Conservation (phyloP, 2,113 vertebrate genomes). For the Mola mola region DNA sequence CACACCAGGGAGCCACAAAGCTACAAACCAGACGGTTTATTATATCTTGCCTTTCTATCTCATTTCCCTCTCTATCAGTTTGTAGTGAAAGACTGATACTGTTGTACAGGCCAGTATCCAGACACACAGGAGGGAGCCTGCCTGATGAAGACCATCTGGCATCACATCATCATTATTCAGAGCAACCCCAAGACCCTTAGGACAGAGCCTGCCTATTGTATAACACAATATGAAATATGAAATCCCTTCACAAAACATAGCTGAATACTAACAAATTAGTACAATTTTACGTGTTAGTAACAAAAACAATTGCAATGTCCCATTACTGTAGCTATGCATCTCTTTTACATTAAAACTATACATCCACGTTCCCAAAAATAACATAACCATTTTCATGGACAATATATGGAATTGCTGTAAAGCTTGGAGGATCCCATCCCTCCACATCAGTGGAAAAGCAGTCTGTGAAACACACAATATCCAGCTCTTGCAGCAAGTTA, state of each 20-base stretch:
- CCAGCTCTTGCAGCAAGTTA: too few relatives aligned
- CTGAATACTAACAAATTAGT: neutral
- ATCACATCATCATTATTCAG: constrained; percentile 70
- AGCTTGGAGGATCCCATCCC: neutral
- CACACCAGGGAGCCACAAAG: constrained; percentile 9
- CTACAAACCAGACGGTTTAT: constrained; percentile 25
- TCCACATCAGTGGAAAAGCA: neutral
- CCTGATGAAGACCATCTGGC: constrained; percentile 71
- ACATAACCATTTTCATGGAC: too few relatives aligned
- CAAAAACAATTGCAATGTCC: neutral
- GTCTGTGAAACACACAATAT: too few relatives aligned
- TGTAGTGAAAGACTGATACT: constrained; percentile 62
- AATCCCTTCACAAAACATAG: constrained; percentile 32
- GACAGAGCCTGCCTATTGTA: constrained; percentile 51
- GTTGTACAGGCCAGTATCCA: constrained; percentile 57
- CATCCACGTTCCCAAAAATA: too few relatives aligned
- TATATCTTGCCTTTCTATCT: constrained; percentile 41
- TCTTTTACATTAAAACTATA: too few relatives aligned
- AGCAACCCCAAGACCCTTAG: constrained; percentile 49
- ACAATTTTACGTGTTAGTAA: neutral
- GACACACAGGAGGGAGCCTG: constrained; percentile 43
- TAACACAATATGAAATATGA: constrained; percentile 30
- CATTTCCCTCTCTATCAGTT: constrained; percentile 51
- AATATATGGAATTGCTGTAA: too few relatives aligned
- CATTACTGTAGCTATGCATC: too few relatives aligned